A percentile compares a stretch with the other conserved stretches of the same genome.
Evolutionary conservation across 1,140 invertebrate species (phyloP).

Genomic region (Saxidomus purpurata): DNA sequence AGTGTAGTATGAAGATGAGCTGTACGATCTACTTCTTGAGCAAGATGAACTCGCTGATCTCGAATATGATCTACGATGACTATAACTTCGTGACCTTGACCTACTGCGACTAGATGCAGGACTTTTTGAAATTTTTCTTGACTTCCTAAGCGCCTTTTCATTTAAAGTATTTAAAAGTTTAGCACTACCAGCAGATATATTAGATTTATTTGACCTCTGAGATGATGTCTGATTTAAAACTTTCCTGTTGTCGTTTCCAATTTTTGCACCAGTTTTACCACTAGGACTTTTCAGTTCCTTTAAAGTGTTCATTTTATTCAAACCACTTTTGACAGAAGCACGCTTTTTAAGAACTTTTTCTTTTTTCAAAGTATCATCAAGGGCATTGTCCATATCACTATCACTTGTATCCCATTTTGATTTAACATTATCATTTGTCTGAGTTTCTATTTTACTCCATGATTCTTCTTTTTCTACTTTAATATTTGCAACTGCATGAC

Average conservation of each 20-base stretch:
- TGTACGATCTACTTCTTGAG: constrained; percentile 77
- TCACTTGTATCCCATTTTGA: constrained; percentile 85
- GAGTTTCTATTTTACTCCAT: constrained; percentile 83
- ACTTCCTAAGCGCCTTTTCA: constrained; percentile 21
- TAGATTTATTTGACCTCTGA: constrained; percentile 63
- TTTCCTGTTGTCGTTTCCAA: constrained; percentile 44
- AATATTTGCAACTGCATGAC: not conserved
- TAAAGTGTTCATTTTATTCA: constrained; percentile 7
- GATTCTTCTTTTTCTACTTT: constrained; percentile 75
- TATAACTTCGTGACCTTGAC: constrained; percentile 61
- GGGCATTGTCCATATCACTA: constrained; percentile 78
- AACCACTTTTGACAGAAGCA: not conserved
- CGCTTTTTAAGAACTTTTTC: constrained; percentile 63
- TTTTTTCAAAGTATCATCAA: constrained; percentile 62
- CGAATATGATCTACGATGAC: constrained; percentile 65
- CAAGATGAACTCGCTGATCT: constrained; percentile 69
- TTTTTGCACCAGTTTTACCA: constrained; percentile 19
- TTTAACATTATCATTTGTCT: constrained; percentile 77
- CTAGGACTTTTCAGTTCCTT: constrained; percentile 49
- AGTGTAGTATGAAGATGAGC: constrained; percentile 77
- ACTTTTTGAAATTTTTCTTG: constrained; percentile 60
- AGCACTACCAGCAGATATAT: constrained; percentile 55
- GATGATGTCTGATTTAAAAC: constrained; percentile 13
- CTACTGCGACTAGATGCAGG: constrained; percentile 69
- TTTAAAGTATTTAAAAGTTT: constrained; percentile 18